Conservation (phyloP, 2,888 invertebrate genomes). For the Galerucella pusilla region DNA sequence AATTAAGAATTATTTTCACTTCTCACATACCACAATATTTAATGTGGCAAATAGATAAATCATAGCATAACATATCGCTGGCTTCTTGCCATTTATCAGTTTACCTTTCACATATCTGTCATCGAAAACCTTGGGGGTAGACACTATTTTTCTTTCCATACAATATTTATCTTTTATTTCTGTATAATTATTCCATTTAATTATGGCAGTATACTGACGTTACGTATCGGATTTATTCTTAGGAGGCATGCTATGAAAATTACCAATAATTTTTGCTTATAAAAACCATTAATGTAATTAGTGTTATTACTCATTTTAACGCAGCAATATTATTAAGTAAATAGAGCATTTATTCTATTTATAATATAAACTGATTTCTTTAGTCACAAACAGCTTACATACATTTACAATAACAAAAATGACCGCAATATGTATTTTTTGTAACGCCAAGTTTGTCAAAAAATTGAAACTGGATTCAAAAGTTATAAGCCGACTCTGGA, state of each 20-base stretch:
- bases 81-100: constrained; percentile 17
- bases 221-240: constrained; percentile 24
- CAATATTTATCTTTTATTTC: constrained; percentile 31
- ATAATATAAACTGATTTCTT: no score
- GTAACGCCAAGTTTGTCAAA: no score
- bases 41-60: background rate
- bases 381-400: no score
- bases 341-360: no score
- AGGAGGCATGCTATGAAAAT: constrained; percentile 12
- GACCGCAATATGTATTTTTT: no score
- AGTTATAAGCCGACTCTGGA: no score
- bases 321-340: background rate
- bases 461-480: no score
- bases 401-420: no score
- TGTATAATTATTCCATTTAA: constrained; percentile 38
- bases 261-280: constrained; percentile 4
- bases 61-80: constrained; percentile 10
- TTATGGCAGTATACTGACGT: constrained; percentile 23
- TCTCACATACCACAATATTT: constrained; percentile 16
- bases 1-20: background rate
- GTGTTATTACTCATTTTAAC: background rate
- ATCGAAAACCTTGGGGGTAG: constrained; percentile 25
- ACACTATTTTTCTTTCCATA: constrained; percentile 27
- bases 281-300: background rate
- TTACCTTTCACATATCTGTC: constrained; percentile 30